phyloP scores from a whole-genome alignment of 2,888 invertebrate species.

The Amphipoea lucens region DNA sequence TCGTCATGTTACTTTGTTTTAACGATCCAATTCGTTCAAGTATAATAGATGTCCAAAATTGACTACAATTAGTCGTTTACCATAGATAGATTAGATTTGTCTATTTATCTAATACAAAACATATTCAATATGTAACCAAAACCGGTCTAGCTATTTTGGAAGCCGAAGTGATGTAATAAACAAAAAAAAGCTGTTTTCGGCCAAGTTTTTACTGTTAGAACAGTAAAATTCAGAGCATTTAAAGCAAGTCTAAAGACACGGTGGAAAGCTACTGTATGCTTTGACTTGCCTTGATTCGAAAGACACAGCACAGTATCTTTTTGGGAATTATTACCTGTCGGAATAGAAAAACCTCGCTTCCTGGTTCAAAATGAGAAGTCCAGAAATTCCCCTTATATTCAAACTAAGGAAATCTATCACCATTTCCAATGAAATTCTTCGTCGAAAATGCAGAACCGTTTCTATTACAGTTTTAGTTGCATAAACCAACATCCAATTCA shows the following conservation, averaged over 20 bases:
- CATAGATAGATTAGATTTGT: background rate
- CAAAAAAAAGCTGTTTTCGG: background rate
- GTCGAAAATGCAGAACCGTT: background rate
- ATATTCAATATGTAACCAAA: background rate
- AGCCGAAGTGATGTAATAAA: background rate
- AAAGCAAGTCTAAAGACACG: background rate
- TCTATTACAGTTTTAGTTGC: background rate
- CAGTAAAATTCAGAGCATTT: background rate
- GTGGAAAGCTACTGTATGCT: background rate
- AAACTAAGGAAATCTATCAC: background rate
- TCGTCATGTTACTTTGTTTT: background rate
- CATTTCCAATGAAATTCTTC: background rate
- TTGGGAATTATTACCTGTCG: background rate
- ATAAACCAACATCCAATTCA: slow-evolving; percentile 12
- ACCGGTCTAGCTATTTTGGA: slow-evolving; percentile 10
- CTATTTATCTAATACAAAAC: background rate
- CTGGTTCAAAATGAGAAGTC: background rate
- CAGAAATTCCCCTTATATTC: background rate
- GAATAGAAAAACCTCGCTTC: background rate
- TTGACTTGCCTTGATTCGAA: background rate
- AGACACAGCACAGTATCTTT: background rate
- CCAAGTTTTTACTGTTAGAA: background rate
- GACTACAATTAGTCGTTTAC: background rate
- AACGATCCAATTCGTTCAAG: background rate
- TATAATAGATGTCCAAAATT: slow-evolving; percentile 4